Conservation (phyloP, 2,888 invertebrate species). For the Gibbula magus region DNA sequence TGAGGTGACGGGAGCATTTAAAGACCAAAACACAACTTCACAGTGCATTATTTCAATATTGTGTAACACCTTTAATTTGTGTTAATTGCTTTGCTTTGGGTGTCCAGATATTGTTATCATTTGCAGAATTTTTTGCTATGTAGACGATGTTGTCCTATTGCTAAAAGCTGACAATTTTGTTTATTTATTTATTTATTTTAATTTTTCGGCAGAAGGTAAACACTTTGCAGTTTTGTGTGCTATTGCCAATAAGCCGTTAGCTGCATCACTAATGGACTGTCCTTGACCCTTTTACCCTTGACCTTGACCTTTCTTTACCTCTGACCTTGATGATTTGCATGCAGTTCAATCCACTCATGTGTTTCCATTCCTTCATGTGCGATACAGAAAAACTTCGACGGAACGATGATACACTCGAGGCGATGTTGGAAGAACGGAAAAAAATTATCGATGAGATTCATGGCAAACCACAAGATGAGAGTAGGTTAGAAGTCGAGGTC, state of each 20-base stretch:
- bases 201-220: too few species aligned
- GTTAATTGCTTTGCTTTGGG: too few species aligned
- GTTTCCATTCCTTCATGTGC: constrained; percentile 45
- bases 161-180: too few species aligned
- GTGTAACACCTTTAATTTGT: too few species aligned
- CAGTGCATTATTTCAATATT: too few species aligned
- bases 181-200: too few species aligned
- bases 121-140: too few species aligned
- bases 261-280: neutral
- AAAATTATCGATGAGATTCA: constrained; percentile 85
- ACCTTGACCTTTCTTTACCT: constrained; percentile 24
- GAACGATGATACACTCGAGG: constrained; percentile 83
- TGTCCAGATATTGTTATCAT: too few species aligned
- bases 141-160: too few species aligned
- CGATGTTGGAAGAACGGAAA: constrained; percentile 84
- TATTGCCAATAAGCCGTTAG: constrained; percentile 9
- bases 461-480: constrained; percentile 84
- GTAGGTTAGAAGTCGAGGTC: constrained; percentile 81
- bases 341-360: constrained; percentile 38
- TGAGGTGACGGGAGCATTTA: too few species aligned
- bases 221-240: neutral
- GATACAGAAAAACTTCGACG: constrained; percentile 83
- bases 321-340: constrained; percentile 29
- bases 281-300: neutral
- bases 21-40: too few species aligned